Percentiles rank a stretch among this genome's conserved stretches.
Evolutionary conservation across 2,113 vertebrate genomes (phyloP).

Genomic region (Gallinago jamesoni): DNA sequence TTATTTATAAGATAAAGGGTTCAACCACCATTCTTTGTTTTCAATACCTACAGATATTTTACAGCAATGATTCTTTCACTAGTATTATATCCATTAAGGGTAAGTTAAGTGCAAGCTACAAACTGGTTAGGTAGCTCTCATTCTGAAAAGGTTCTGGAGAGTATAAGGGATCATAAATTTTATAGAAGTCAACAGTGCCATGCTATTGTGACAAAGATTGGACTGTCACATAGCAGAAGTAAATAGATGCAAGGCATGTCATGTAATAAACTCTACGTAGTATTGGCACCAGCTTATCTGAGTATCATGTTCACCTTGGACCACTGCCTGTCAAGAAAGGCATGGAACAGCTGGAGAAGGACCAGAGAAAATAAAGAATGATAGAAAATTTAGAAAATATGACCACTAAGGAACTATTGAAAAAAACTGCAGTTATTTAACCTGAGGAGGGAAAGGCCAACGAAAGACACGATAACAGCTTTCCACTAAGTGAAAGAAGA

Average conservation of each 20-base stretch:
- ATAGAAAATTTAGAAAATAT: slow-evolving; percentile 15
- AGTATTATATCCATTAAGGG: neutral
- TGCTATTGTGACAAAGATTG: neutral
- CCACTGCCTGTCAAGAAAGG: neutral
- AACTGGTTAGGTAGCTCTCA: neutral
- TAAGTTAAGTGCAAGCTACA: neutral
- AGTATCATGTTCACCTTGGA: slow-evolving; percentile 4
- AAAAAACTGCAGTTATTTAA: slow-evolving; percentile 20
- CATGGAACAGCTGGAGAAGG: neutral
- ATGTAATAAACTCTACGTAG: neutral
- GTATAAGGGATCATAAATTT: neutral
- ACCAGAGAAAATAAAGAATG: slow-evolving; percentile 10
- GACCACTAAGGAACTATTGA: neutral
- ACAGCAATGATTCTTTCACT: neutral
- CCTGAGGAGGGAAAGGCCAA: slow-evolving; percentile 18
- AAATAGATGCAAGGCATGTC: neutral
- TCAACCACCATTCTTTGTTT: neutral
- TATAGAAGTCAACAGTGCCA: neutral
- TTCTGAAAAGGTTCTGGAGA: neutral
- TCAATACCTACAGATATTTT: neutral
- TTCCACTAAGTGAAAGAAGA: slow-evolving; percentile 8
- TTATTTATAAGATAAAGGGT: neutral
- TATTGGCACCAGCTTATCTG: neutral
- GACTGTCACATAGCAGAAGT: neutral
- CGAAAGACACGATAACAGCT: slow-evolving; percentile 5